Percentiles rank a stretch among this genome's conserved stretches.
Evolutionary conservation across 2,888 invertebrate species (phyloP).

Genomic region (Andrena haemorrhoa): DNA sequence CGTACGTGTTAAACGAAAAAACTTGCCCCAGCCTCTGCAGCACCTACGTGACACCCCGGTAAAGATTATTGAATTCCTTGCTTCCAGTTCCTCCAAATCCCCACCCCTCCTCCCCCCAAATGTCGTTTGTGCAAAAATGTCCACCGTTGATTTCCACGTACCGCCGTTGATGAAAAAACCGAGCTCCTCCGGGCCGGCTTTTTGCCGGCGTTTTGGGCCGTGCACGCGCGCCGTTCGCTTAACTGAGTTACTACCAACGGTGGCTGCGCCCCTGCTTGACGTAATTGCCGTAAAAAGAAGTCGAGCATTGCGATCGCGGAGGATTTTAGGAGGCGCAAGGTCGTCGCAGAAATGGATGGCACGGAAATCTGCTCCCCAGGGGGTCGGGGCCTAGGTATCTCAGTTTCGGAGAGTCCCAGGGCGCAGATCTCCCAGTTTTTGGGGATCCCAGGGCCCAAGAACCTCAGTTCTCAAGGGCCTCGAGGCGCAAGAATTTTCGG

Average conservation of each 20-base stretch:
- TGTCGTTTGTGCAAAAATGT: conserved; percentile 45
- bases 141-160: conserved; percentile 60
- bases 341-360: too few relatives aligned
- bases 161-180: conserved; percentile 39
- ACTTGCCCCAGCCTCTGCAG: conserved; percentile 69
- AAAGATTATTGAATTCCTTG: conserved; percentile 74
- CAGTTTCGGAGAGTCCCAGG: too few relatives aligned
- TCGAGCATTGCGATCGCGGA: neutral
- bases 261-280: neutral
- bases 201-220: conserved; percentile 22
- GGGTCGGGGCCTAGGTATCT: too few relatives aligned
- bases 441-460: too few relatives aligned
- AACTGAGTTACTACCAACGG: conserved; percentile 50
- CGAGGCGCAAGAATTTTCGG: too few relatives aligned
- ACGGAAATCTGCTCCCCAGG: too few relatives aligned
- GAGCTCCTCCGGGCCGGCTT: conserved; percentile 22
- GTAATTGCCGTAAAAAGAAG: conserved; percentile 32
- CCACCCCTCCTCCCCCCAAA: conserved; percentile 45
- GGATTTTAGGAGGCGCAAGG: neutral
- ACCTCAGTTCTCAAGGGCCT: too few relatives aligned
- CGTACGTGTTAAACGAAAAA: conserved; percentile 75
- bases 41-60: conserved; percentile 74
- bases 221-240: conserved; percentile 54
- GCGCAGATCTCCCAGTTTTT: too few relatives aligned
- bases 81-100: neutral